Evolutionary conservation across 2,113 vertebrate species (phyloP).

Genomic region (Eurypyga helias): DNA sequence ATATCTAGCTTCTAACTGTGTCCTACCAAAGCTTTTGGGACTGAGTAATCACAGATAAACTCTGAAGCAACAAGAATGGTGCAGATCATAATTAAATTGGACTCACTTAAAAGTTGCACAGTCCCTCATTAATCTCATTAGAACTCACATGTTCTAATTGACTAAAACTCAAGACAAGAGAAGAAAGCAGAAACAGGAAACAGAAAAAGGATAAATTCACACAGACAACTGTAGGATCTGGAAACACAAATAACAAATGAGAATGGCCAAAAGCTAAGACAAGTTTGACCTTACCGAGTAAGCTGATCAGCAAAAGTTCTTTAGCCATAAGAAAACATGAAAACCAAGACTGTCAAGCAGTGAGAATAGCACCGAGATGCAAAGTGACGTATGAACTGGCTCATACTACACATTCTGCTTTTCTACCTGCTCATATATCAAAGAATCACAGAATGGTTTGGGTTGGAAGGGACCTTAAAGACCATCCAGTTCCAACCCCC

Average conservation of each 20-base stretch:
- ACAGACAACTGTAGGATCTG: background rate
- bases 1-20: background rate
- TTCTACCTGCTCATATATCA: background rate
- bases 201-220: background rate
- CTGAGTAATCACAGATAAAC: background rate
- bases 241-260: background rate
- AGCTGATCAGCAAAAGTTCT: background rate
- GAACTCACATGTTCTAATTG: background rate
- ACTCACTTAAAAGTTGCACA: background rate
- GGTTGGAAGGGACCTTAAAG: no score
- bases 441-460: no score
- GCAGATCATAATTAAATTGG: background rate
- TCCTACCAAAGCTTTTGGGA: background rate
- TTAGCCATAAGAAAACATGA: background rate
- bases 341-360: background rate
- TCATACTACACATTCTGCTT: background rate
- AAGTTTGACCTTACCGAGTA: background rate
- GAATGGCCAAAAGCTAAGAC: background rate
- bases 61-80: background rate
- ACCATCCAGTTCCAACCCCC: no score
- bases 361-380: background rate
- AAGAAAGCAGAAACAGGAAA: background rate
- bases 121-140: background rate
- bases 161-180: background rate
- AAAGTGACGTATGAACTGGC: background rate